Evolutionary conservation across 1,140 invertebrate species (phyloP), one percentile per base, ranked within the genome.

Genomic region (Musca vetustissima): DNA sequence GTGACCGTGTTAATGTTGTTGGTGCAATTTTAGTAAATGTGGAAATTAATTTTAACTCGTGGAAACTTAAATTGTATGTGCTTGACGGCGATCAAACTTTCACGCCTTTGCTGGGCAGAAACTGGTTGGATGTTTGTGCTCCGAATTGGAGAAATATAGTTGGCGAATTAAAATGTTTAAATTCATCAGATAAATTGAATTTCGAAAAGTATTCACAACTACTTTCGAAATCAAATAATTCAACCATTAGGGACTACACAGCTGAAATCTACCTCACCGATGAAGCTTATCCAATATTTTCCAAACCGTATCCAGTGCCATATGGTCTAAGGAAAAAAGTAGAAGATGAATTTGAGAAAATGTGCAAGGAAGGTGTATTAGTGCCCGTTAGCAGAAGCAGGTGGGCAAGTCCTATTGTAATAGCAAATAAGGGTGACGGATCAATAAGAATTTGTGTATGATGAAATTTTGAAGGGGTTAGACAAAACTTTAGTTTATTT

Each of bases 401-500:
- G 48, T 49, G 15, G 17, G 48, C 53, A 15, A 57, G 53, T 57
- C 59, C 59, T 15, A 43, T 64, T n/a, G 59, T 64, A 14, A 28
- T 64, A 15, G 59, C 32, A 43, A 64, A 64, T 36, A 64, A 64
- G 21, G 59, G 32, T 32, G 32, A 64, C 32, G 59, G 32, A n/a
- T 14, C 14, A 14, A 64, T 64, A 36, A 64, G 59, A 64, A 14
- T 64, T 32, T 64, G 59, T 43, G 59, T 64, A n/a, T 4, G 22
- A 22, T 57, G 25, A 67, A 22, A 65, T 76, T n/a, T 59, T 74
- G 22, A 24, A 36, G 13, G 49, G 69, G 2, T 61, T 67, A 22
- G 15, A 48, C 1, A 50, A 57, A 64, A 66, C 64, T 3, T 21
- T 17, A 11, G 28, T 22, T 14, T 67, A 64, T 49, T 19, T 66